Evolutionary conservation across 2,797 vertebrate genomes (phyloP), one percentile per base, ranked within the genome.

Genomic region (Silurus aristotelis): DNA sequence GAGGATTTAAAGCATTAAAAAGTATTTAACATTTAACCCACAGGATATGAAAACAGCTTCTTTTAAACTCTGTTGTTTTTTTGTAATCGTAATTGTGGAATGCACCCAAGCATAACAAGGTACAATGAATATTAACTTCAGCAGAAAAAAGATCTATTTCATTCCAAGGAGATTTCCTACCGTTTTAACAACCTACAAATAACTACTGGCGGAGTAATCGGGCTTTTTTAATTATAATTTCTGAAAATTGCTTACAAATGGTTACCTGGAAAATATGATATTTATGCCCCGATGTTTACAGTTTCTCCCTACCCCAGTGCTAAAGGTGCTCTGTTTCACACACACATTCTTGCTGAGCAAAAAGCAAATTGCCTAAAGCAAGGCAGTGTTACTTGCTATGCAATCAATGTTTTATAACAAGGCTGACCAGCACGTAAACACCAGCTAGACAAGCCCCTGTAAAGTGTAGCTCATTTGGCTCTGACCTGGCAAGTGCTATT

Each of bases 111-210:
- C 20, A 60, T 43, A 86, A 77, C 60, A 68, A 60, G 66, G 17
- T 78, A 67, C 52, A 87, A 84, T 83, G 76, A 52, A 52, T 52
- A 52, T 3, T 52, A 85, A 87, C 58, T 78, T 75, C 3, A 13
- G 15, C 2, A 25, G 14, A 25, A 52, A 73, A 63, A 85, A 38
- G 27, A 92, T 92, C 89, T 86, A 91, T 91, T 79, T 64, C 76
- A 83, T 90, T 91, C 82, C 48, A 43, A 19, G 15, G n/a, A n/a
- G 61, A 64, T 77, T 72, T 27, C 10, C 46, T 20, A 20, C 22
- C 68, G n/a, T 82, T 60, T 48, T 55, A 46, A 38, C 52, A 83
- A 64, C 3, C 46, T 83, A 63, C 13, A 63, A 82, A 27, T 68
- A 64, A 46, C 73, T 64, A 25, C 13, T 22, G 55, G 17, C 58